Evolutionary conservation across 2,888 invertebrate species (phyloP), one percentile per base, ranked within the genome.

Genomic region (Nephrocerus scutellatus): DNA sequence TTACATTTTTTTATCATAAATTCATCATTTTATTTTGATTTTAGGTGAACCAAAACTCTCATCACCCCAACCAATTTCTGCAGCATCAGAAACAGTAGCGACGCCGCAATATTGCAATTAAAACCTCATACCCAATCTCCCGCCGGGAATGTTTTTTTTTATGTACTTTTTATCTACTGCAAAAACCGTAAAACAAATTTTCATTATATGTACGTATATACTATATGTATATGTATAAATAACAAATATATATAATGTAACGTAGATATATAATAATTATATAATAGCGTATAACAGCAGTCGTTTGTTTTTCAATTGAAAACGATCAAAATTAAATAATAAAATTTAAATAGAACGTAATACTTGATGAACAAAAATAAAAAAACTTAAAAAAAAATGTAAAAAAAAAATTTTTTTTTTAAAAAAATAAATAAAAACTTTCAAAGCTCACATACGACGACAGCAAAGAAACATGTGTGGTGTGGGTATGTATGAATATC

Each of bases 41-140:
- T 45, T 12, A 66, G 66, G 64, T 52, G 66, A 66, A 48, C 60
- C 63, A 42, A 66, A 67, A 53, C 59, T 67, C 42, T 61, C 58
- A 50, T 56, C 57, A 48, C 59, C 53, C 46, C 59, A 53, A 49
- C 55, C 43, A 40, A 47, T 49, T 25, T 52, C 57, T 39, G 57
- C 33, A 49, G 33, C 41, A 20, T 45, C 37, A 30, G 46, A 46
- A 36, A 54, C 22, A 58, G 59, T 44, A 36, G 42, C 56, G 51
- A 62, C 66, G 61, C 62, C 65, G 57, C 61, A 62, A 53, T 57
- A 52, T 37, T 65, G 63, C 55, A 65, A 65, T 52, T 64, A 54
- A 50, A 37, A 43, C 21, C 30, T 21, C 22, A 37, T 28, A 32
- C 42, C 36, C 36, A 37, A 20, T 21, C 21, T 38, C 46, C 45